These are phyloP conservation scores for Heterotilapia buettikoferi DNA, from an alignment of 2,113 vertebrate species.

Conservation along the genomic window DNA sequence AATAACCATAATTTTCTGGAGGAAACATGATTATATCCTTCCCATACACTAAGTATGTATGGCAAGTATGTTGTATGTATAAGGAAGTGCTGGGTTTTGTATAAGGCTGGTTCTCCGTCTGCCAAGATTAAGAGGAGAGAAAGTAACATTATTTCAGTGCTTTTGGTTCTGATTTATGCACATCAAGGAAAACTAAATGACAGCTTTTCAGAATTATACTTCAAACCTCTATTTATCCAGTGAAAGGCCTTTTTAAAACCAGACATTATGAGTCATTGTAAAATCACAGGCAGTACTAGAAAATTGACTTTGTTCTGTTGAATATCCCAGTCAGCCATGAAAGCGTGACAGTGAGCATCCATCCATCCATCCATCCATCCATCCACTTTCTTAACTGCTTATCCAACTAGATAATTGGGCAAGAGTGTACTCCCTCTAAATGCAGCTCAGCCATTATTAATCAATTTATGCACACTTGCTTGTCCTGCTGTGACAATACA, in stretches of 20 bases:
- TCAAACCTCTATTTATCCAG: neutral
- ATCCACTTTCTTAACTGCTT: neutral
- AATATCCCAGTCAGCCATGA: neutral
- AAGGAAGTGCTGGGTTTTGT: neutral
- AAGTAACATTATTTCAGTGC: neutral
- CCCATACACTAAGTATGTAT: neutral
- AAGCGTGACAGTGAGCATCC: neutral
- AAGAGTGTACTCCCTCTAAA: neutral
- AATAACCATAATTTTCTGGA: neutral
- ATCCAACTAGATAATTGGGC: neutral
- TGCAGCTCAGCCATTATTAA: neutral
- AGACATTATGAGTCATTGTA: neutral
- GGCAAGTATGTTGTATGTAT: neutral
- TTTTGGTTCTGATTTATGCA: neutral
- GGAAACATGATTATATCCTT: neutral
- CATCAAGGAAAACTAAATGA: neutral
- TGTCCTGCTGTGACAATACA: neutral
- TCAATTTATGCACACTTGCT: neutral
- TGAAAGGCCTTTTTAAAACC: neutral
- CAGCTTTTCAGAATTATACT: neutral
- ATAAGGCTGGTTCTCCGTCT: neutral
- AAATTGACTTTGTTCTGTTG: neutral
- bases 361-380: neutral
- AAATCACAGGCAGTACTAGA: neutral
- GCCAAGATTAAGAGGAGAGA: neutral